These are phyloP conservation scores for Kryphioiulus occultus DNA, from an alignment of 2,888 invertebrate genomes.

Conservation along the genomic window DNA sequence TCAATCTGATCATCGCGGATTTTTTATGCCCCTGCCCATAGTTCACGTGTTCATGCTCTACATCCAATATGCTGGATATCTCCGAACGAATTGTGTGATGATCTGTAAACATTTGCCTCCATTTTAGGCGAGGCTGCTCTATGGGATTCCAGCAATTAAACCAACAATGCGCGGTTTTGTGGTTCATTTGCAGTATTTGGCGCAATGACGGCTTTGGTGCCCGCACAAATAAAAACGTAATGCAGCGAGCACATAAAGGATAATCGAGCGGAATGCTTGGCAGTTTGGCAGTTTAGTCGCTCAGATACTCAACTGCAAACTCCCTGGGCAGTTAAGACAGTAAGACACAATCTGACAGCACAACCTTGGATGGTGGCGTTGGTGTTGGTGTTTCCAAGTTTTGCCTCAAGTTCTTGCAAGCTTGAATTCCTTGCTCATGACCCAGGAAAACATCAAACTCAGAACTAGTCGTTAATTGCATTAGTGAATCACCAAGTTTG, in stretches of 20 bases:
- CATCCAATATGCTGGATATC: not conserved
- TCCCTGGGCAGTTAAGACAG: not conserved
- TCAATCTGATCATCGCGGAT: not conserved
- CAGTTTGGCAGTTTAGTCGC: not conserved
- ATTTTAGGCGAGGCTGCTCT: not conserved
- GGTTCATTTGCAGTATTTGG: not conserved
- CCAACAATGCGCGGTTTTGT: not conserved
- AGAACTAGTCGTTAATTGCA: not conserved
- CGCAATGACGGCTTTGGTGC: not conserved
- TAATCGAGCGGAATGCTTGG: not conserved
- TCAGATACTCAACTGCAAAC: not conserved
- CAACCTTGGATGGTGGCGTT: not conserved
- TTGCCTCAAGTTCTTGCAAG: not conserved
- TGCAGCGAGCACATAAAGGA: not conserved
- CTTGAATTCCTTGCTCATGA: not conserved
- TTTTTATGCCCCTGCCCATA: not conserved
- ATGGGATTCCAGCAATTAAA: not conserved
- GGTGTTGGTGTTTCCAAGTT: not conserved
- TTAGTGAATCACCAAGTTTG: not conserved
- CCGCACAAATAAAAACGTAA: not conserved
- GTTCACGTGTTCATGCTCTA: not conserved
- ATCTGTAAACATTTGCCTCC: constrained; percentile 7
- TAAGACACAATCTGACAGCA: not conserved
- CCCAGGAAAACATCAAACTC: not conserved
- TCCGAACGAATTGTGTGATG: not conserved